A percentile compares a stretch with the other conserved stretches of the same genome.
Conservation (phyloP, 2,888 invertebrate genomes). For the Ophion ellenae region DNA sequence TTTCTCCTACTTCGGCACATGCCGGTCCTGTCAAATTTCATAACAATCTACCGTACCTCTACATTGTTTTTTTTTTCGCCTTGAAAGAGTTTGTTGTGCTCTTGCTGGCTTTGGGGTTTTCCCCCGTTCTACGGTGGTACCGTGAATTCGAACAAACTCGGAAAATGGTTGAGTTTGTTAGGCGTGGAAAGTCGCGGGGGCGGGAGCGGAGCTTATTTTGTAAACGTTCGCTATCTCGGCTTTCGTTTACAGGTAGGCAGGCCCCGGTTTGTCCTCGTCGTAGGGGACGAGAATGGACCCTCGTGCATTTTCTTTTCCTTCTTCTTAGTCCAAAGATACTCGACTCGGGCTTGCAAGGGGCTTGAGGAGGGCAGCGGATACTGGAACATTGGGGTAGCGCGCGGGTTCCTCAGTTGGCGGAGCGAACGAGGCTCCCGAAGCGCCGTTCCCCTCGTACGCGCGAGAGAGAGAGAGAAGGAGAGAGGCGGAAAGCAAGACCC, state of each 20-base stretch:
- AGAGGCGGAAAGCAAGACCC: conserved; percentile 51
- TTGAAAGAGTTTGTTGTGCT: no score
- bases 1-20: conserved; percentile 2
- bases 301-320: conserved; percentile 34
- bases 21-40: background rate
- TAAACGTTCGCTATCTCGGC: no score
- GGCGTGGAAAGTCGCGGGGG: no score
- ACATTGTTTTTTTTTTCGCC: no score
- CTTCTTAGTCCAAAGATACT: conserved; percentile 73
- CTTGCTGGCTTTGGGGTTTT: no score
- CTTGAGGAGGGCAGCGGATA: conserved; percentile 68
- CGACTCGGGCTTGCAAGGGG: conserved; percentile 62
- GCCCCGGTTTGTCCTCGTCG: no score
- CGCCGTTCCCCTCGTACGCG: conserved; percentile 21
- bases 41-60: background rate
- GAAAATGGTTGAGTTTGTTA: no score
- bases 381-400: conserved; percentile 76
- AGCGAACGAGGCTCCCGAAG: conserved; percentile 63
- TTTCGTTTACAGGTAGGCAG: no score
- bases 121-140: no score
- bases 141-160: no score
- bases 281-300: no score
- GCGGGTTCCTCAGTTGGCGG: conserved; percentile 64
- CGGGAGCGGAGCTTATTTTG: no score
- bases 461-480: conserved; percentile 30